Percentiles rank a stretch among this genome's conserved stretches.
phyloP scores from a whole-genome alignment of 2,797 vertebrate genomes.

The Cynopterus sphinx region DNA sequence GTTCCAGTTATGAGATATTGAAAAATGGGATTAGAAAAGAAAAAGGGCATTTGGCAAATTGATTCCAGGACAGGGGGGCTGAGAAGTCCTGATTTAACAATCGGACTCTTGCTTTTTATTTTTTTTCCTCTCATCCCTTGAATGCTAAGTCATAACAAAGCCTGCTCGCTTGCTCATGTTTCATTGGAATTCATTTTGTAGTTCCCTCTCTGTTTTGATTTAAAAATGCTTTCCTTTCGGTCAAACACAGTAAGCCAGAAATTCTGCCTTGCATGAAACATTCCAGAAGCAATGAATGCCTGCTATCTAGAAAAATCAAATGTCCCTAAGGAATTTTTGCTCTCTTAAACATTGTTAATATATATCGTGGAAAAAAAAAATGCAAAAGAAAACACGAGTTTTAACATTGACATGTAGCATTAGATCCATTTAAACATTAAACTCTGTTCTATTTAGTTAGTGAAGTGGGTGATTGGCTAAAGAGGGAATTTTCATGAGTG shows the following conservation, averaged over 20 bases:
- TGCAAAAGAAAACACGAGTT: background rate
- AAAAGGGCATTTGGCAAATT: slow-evolving; percentile 68
- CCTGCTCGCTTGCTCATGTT: background rate
- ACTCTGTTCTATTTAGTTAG: background rate
- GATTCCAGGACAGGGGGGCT: slow-evolving; percentile 47
- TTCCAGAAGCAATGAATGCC: background rate
- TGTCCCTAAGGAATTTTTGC: background rate
- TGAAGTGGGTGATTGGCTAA: background rate
- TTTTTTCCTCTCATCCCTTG: background rate
- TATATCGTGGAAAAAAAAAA: background rate
- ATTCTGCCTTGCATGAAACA: slow-evolving; percentile 33
- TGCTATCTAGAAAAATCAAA: slow-evolving; percentile 5
- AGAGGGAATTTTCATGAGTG: background rate
- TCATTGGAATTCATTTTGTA: slow-evolving; percentile 52
- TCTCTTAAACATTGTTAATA: background rate
- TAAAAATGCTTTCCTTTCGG: slow-evolving; percentile 47
- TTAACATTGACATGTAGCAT: background rate
- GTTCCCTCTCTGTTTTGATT: slow-evolving; percentile 45
- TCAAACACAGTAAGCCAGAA: slow-evolving; percentile 21
- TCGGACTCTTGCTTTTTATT: slow-evolving; percentile 19
- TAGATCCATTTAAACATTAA: background rate
- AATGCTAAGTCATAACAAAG: slow-evolving; percentile 59
- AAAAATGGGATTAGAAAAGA: slow-evolving; percentile 52
- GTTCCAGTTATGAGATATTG: slow-evolving; percentile 54
- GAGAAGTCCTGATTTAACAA: slow-evolving; percentile 53